Evolutionary conservation across 37 sponge, comb jelly and placozoan species (phyloP), one percentile per base, ranked within the genome.

Genomic region (Mnemiopsis leidyi): DNA sequence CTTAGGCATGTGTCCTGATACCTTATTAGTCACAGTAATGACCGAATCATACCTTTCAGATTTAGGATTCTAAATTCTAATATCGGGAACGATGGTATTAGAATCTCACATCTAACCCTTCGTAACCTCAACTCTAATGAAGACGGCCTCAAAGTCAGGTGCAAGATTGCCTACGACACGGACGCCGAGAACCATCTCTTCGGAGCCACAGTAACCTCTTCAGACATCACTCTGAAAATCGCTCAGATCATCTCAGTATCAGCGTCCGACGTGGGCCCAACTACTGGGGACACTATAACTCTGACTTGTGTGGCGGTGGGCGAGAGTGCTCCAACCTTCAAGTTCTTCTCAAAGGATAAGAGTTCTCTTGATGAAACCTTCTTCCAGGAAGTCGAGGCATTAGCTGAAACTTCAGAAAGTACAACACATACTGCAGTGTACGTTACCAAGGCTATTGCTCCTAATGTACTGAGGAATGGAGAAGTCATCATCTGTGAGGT

Each of bases 221-320:
- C 36, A 7, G 37, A 33, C 21, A 30, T 34, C 7, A 79, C 36
- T 1, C 82, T 79, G 21, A 36, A 79, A 9, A 30, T 79, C 30
- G 33, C 82, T 1, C 2, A 9, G 5, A 33, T 79, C 82, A 79
- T 16, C 82, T 79, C 82, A 30, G 28, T 79, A 13, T 7, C 7
- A 7, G 33, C 36, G 1, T 29, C 30, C 34, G 36, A 79, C 3
- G 36, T 20, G 3, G 37, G 36, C 82, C 82, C 82, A 33, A 32
- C 34, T 36, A 29, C 2, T 2, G 82, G 82, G 7, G 23, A 23
- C 21, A 79, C 82, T 7, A 33, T 79, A 34, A 79, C 36, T 20
- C 29, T 79, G 30, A 79, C 82, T 9, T 79, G 82, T 79, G 36
- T 79, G 36, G 82, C 82, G 3, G 13, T 3, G 16, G 82, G 82